Evolutionary conservation across 2,888 invertebrate genomes (phyloP).

Genomic region (Melanophora roralis): DNA sequence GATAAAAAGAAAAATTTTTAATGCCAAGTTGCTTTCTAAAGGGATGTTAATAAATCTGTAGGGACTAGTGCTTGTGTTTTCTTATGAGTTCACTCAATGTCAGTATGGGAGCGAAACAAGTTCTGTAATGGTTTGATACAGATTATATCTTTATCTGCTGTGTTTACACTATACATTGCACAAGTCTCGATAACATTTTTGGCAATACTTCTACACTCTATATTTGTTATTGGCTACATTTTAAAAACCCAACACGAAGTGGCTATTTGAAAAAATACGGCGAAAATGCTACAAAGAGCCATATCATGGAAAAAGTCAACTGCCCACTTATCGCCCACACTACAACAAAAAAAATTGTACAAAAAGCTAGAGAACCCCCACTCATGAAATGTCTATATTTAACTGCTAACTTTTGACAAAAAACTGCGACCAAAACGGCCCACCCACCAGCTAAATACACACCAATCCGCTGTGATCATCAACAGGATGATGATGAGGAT

Average conservation of each 20-base stretch:
- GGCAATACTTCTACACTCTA: slow-evolving; percentile 15
- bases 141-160: too few relatives aligned
- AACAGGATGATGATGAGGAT: not conserved
- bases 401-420: slow-evolving; percentile 40
- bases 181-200: slow-evolving; percentile 15
- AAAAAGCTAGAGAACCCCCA: slow-evolving; percentile 21
- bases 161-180: not conserved
- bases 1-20: too few relatives aligned
- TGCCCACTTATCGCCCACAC: slow-evolving; percentile 1
- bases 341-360: not conserved
- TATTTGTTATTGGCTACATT: slow-evolving; percentile 29
- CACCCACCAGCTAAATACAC: slow-evolving; percentile 8
- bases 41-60: too few relatives aligned
- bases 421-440: slow-evolving; percentile 1
- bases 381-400: slow-evolving; percentile 44
- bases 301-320: slow-evolving; percentile 9
- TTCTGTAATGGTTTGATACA: too few relatives aligned
- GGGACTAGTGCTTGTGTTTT: too few relatives aligned
- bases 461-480: slow-evolving; percentile 2
- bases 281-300: too few relatives aligned
- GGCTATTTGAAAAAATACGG: slow-evolving; percentile 27
- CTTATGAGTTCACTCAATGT: too few relatives aligned
- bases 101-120: too few relatives aligned
- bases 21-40: too few relatives aligned
- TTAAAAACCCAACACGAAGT: slow-evolving; percentile 32